Percentiles rank a stretch among this genome's conserved stretches.
Conservation (phyloP, 2,797 vertebrate species). For the Xiphorhynchus erythropygius region DNA sequence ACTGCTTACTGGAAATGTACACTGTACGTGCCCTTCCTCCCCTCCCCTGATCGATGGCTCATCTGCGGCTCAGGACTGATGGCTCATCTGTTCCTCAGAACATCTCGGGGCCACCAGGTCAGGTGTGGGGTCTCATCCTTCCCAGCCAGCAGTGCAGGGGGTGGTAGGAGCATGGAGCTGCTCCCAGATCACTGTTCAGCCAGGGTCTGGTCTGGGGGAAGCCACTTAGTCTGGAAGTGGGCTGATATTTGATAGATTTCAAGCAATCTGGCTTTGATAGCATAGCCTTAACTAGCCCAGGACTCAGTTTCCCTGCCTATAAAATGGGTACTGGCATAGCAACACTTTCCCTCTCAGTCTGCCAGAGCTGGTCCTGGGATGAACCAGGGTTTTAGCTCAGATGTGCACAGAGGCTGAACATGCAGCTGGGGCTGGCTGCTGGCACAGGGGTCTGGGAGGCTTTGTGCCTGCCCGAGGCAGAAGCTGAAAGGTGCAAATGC, state of each 20-base stretch:
- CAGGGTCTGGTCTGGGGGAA: neutral
- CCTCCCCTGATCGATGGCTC: neutral
- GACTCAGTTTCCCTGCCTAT: neutral
- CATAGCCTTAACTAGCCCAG: neutral
- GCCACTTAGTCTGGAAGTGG: neutral
- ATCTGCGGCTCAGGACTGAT: neutral
- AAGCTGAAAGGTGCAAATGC: neutral
- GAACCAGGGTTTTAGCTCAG: neutral
- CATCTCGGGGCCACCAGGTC: neutral
- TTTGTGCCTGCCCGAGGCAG: neutral
- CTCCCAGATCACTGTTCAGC: neutral
- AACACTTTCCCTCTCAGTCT: neutral
- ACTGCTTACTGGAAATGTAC: neutral
- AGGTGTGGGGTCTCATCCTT: neutral
- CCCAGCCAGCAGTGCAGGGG: fast-evolving
- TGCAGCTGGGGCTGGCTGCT: neutral
- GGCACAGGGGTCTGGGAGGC: neutral
- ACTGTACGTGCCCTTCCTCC: neutral
- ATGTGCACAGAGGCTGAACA: neutral
- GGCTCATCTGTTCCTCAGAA: neutral
- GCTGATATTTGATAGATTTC: neutral
- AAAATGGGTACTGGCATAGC: neutral
- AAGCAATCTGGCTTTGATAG: neutral
- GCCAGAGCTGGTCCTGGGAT: neutral
- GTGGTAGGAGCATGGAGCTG: neutral